Percentiles rank a stretch among this genome's conserved stretches.
phyloP scores from a whole-genome alignment of 1,140 invertebrate genomes.

The Ooceraea biroi region DNA sequence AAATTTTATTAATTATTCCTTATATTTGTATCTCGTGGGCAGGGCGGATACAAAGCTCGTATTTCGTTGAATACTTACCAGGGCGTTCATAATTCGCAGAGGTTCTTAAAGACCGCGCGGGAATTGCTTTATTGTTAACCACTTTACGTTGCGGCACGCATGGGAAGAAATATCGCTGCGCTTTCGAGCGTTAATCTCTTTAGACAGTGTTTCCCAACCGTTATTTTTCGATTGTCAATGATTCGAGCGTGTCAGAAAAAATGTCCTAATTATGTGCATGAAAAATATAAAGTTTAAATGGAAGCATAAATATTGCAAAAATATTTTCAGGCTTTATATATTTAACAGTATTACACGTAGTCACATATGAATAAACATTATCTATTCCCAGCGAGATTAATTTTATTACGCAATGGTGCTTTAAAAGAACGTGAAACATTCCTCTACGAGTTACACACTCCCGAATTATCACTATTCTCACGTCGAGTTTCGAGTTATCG shows the following conservation, averaged over 20 bases:
- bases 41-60: background rate
- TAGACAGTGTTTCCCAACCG: slow-evolving; percentile 41
- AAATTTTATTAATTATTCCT: slow-evolving; percentile 46
- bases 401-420: background rate
- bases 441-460: background rate
- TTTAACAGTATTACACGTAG: background rate
- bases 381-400: background rate
- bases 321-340: background rate
- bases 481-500: background rate
- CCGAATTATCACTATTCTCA: slow-evolving; percentile 9
- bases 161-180: slow-evolving; percentile 51
- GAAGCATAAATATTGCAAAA: background rate
- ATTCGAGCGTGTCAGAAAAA: background rate
- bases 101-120: slow-evolving; percentile 54
- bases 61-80: slow-evolving; percentile 51
- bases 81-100: slow-evolving; percentile 52
- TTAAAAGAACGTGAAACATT: slow-evolving; percentile 6
- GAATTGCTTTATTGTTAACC: slow-evolving; percentile 60
- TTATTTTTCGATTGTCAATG: background rate
- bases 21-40: background rate
- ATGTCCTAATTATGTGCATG: background rate
- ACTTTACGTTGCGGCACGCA: slow-evolving; percentile 55
- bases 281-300: background rate
- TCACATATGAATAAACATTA: background rate
- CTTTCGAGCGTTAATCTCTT: slow-evolving; percentile 52